Conservation (phyloP, 2,797 vertebrate species). For the Masticophis lateralis region DNA sequence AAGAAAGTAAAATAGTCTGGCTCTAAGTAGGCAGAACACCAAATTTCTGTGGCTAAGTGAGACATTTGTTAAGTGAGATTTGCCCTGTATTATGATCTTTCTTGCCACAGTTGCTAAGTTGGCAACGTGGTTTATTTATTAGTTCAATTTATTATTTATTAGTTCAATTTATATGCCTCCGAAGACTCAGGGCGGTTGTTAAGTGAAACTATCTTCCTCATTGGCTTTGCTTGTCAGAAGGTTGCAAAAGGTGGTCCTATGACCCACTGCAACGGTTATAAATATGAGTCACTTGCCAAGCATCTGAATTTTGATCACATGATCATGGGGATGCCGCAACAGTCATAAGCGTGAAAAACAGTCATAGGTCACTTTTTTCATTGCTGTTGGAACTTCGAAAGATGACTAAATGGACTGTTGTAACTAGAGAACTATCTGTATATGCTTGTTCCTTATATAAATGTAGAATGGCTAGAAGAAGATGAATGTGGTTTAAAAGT, state of each 20-base stretch:
- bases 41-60: background rate
- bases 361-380: too few relatives aligned
- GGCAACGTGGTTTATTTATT: background rate
- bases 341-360: too few relatives aligned
- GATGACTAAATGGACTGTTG: too few relatives aligned
- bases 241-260: background rate
- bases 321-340: background rate
- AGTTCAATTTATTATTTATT: too few relatives aligned
- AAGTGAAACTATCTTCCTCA: background rate
- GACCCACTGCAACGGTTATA: background rate
- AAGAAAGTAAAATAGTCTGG: background rate
- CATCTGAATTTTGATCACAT: background rate
- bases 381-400: too few relatives aligned
- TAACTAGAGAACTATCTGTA: too few relatives aligned
- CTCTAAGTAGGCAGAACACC: background rate
- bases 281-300: background rate
- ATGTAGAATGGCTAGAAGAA: background rate
- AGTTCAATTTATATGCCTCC: too few relatives aligned
- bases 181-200: background rate
- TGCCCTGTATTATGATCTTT: background rate
- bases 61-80: background rate
- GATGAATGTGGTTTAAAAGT: background rate
- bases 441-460: background rate
- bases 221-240: background rate
- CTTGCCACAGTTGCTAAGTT: background rate